Base-by-base conservation (phyloP, 2,113 vertebrate species). In the Bombycilla garrulus region DNA sequence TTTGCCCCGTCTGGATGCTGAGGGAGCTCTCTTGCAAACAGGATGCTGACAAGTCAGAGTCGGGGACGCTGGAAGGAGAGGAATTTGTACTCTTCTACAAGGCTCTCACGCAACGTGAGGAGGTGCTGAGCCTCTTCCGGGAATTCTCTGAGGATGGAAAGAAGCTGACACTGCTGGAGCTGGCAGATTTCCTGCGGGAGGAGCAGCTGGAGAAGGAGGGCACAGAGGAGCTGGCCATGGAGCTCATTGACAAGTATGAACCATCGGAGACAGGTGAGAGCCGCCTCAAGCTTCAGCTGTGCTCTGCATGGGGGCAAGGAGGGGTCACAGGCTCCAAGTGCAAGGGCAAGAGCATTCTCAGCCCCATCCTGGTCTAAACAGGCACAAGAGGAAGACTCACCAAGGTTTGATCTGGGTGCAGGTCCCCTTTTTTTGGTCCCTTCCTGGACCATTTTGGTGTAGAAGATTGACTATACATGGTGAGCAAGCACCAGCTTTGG, bases 1-100 rank as follows among this genome's bases (percentile, higher is more conserved):
- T 62, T 54, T 81, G 29, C 44, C 45, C 38, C 0, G 0, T 14
- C 19, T 67, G 26, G 18, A 7, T n/a, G 42, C 76, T 92, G 80
- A 96, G 51, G 4, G 20, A 86, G 24, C 50, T 90, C 56, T 33
- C 24, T 95, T 97, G 33, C 96, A 45, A 66, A 80, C 77, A 99
- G 99, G 98, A 95, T 98, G 98, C 99, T 0, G 99, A 99, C 96
- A 98, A 97, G 60, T 99, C 98, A 0, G 95, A 98, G 47, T 98
- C 98, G 0, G 98, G 98, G 31, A 98, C 98, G 0, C 96, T 99
- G 95, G 99, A 99, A 90, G 98, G 98, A 20, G 98, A 99, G 70
- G 98, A 99, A 96, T 99, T 99, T 56, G 98, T 99, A 67, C 93
- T 98, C 56, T 99, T 99, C 98, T 99, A 99, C 93, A 99, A 99